Conservation (phyloP, 2,797 vertebrate species). For the Vipera ursinii region DNA sequence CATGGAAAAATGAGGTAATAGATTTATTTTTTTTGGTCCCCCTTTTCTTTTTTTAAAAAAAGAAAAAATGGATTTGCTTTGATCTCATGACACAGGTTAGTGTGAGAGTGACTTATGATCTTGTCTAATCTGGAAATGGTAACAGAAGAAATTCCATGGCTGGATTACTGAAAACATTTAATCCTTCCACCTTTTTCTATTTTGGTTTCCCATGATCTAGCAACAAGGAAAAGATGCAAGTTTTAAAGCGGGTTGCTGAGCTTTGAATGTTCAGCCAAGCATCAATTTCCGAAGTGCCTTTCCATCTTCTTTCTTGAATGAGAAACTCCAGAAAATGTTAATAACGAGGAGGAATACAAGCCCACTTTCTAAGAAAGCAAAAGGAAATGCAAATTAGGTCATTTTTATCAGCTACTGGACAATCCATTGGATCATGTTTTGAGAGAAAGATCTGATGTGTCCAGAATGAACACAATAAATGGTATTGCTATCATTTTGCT, state of each 20-base stretch:
- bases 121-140: constrained; percentile 1
- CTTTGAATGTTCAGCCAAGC: neutral
- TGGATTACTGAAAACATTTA: neutral
- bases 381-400: neutral
- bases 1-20: neutral
- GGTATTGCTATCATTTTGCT: neutral
- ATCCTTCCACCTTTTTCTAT: neutral
- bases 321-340: neutral
- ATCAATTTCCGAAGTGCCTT: neutral
- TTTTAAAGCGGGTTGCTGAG: neutral
- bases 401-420: neutral
- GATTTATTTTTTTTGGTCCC: neutral
- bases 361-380: neutral
- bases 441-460: neutral
- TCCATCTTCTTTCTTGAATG: neutral
- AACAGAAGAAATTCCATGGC: neutral
- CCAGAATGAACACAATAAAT: neutral
- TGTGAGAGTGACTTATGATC: neutral
- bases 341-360: neutral
- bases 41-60: neutral
- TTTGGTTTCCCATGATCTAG: neutral
- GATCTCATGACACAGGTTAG: neutral
- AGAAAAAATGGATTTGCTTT: neutral
- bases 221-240: neutral
- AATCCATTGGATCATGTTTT: neutral